These are phyloP conservation scores for Sebastes ruberrimus DNA, from an alignment of 2,797 vertebrate genomes.

Conservation along the genomic window DNA sequence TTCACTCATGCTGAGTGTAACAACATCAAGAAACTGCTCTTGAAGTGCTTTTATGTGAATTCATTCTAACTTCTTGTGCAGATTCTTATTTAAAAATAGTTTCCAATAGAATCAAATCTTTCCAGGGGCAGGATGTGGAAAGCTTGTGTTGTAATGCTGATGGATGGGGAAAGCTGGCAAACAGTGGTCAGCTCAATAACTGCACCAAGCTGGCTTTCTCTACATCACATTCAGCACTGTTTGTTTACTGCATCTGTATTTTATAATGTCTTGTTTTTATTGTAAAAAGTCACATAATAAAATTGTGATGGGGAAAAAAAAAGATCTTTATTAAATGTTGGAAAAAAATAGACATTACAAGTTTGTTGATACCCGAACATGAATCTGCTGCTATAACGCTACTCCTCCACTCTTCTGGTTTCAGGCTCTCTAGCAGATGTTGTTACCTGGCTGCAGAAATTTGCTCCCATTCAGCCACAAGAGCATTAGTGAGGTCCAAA, in stretches of 20 bases:
- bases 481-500: neutral
- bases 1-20: constrained; percentile 61
- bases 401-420: neutral
- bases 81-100: constrained; percentile 2
- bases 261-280: constrained; percentile 73
- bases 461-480: neutral
- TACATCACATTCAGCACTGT: constrained; percentile 87
- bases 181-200: constrained; percentile 26
- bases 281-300: constrained; percentile 84
- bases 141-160: constrained; percentile 9
- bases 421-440: neutral
- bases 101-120: neutral
- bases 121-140: constrained; percentile 22
- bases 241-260: constrained; percentile 90
- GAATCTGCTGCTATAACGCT: neutral
- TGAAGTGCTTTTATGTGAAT: constrained; percentile 4
- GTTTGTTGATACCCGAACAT: neutral
- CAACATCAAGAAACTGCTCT: constrained; percentile 16
- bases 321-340: neutral
- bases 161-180: constrained; percentile 6
- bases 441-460: neutral
- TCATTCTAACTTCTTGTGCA: constrained; percentile 4
- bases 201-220: constrained; percentile 53
- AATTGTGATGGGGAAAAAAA: constrained; percentile 74
- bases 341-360: neutral